Percentiles rank a stretch among this genome's conserved stretches.
phyloP scores from a whole-genome alignment of 2,888 invertebrate species.

The Anoncus sp. region DNA sequence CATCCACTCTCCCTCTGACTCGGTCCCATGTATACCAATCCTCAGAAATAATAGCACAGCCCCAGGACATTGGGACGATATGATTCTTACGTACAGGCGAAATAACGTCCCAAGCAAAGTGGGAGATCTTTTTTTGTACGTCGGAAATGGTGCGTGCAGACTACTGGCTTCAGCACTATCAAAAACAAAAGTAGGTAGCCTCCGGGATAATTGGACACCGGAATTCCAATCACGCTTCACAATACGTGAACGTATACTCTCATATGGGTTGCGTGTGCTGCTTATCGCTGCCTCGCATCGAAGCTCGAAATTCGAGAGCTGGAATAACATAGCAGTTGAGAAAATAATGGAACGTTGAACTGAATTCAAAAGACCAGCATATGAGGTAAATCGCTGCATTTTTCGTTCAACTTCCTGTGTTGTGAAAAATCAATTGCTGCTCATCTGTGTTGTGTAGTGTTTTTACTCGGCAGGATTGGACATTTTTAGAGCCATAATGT shows the following conservation, averaged over 20 bases:
- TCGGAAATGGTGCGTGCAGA: constrained; percentile 45
- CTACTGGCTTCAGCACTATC: constrained; percentile 11
- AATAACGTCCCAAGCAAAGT: constrained; percentile 13
- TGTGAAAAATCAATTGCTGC: not conserved
- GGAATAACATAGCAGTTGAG: constrained; percentile 41
- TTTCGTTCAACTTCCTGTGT: not conserved
- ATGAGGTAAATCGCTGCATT: constrained; percentile 34
- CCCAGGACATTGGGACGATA: too few species aligned
- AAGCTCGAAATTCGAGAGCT: constrained; percentile 51
- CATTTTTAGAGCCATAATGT: not conserved
- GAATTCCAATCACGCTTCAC: constrained; percentile 75
- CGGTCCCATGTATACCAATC: not conserved
- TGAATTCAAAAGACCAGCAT: constrained; percentile 20
- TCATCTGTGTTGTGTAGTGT: not conserved
- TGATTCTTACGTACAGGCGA: too few species aligned
- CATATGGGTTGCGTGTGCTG: constrained; percentile 11
- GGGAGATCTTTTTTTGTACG: constrained; percentile 30
- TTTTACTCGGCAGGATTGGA: not conserved
- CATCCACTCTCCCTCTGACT: not conserved
- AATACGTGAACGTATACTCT: constrained; percentile 59
- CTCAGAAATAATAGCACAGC: not conserved
- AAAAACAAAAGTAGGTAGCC: constrained; percentile 44
- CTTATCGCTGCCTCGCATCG: constrained; percentile 37
- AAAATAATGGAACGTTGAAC: constrained; percentile 36
- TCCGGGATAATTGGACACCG: constrained; percentile 61